phyloP scores from a whole-genome alignment of 1,140 invertebrate genomes.

The Ceratina australensis region DNA sequence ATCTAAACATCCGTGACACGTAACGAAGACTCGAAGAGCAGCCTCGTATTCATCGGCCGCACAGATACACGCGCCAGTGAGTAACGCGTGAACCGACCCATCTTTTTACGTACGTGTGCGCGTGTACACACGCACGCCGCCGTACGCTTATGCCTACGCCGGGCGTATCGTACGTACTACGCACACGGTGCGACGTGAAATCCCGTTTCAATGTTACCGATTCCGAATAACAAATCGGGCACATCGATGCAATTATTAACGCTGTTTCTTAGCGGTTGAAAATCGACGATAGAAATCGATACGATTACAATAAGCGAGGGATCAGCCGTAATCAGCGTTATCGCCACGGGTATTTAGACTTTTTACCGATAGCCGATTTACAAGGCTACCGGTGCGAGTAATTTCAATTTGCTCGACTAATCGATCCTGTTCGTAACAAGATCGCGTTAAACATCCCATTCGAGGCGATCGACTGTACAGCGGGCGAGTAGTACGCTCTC shows the following conservation, averaged over 20 bases:
- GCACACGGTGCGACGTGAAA: constrained; percentile 49
- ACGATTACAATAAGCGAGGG: neutral
- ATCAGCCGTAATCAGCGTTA: neutral
- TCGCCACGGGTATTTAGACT: neutral
- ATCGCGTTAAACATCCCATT: constrained; percentile 49
- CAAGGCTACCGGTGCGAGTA: constrained; percentile 24
- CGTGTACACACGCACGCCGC: constrained; percentile 4
- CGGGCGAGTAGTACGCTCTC: constrained; percentile 25
- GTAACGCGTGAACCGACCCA: constrained; percentile 33
- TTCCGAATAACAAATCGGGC: constrained; percentile 33
- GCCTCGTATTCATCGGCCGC: constrained; percentile 48
- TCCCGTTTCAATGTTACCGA: constrained; percentile 62
- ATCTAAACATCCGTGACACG: constrained; percentile 67
- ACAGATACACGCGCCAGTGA: constrained; percentile 41
- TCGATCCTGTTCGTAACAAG: constrained; percentile 47
- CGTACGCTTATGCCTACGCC: constrained; percentile 11
- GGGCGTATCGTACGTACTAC: constrained; percentile 6
- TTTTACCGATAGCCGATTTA: neutral
- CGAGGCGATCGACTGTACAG: constrained; percentile 31
- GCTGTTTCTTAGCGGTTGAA: no score
- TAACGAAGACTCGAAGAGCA: constrained; percentile 64
- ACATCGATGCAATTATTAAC: no score
- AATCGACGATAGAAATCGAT: neutral
- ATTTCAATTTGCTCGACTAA: constrained; percentile 41
- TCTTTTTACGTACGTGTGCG: neutral